Evolutionary conservation across 2,797 vertebrate genomes (phyloP).

Genomic region (Podargus strigoides): DNA sequence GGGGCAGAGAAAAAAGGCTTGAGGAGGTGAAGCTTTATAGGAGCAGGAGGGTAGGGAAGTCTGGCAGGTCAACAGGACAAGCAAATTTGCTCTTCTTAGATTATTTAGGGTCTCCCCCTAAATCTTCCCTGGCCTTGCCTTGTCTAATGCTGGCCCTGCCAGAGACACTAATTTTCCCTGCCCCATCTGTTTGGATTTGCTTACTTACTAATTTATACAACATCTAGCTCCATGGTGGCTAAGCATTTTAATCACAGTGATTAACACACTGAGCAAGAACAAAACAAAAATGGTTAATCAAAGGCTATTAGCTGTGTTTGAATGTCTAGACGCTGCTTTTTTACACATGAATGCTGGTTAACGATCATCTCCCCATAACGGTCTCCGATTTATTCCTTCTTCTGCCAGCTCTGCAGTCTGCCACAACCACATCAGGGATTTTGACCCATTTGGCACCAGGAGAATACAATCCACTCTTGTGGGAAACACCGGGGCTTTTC

Average conservation of each 20-base stretch:
- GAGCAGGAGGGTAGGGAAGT: not conserved
- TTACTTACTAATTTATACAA: conserved; percentile 54
- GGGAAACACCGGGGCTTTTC: not conserved
- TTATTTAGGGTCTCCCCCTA: conserved; percentile 23
- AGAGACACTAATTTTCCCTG: conserved; percentile 52
- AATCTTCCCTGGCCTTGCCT: conserved; percentile 37
- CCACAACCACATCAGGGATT: not conserved
- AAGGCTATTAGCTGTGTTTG: conserved; percentile 54
- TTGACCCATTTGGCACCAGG: conserved; percentile 35
- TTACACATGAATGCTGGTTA: conserved; percentile 54
- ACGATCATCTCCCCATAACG: conserved; percentile 37
- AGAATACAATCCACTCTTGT: not conserved
- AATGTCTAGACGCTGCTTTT: conserved; percentile 25
- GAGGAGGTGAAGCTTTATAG: not conserved
- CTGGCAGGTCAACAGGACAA: not conserved
- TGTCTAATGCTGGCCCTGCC: not conserved
- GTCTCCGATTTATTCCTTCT: not conserved
- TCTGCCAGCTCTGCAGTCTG: conserved; percentile 23
- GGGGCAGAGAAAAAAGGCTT: not conserved
- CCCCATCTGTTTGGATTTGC: conserved; percentile 68
- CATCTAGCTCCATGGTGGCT: conserved; percentile 50
- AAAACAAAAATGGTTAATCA: conserved; percentile 70
- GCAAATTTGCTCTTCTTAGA: not conserved
- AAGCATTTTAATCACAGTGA: conserved; percentile 69
- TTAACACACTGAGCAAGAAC: conserved; percentile 65